These are phyloP conservation scores for Anarsia innoxiella DNA, from an alignment of 2,888 invertebrate genomes.

Conservation along the genomic window DNA sequence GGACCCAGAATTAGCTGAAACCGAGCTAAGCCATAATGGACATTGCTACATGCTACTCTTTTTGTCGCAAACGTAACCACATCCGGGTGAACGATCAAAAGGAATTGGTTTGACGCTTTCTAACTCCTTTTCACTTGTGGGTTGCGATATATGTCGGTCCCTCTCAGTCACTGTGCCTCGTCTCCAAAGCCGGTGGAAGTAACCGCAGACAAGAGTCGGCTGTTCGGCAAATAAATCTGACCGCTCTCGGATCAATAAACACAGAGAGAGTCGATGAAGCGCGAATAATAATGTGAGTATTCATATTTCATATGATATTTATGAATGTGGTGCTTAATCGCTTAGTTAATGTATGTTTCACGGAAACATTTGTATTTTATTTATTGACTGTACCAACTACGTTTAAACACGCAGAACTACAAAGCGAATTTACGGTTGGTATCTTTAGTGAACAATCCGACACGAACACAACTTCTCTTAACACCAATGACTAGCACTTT, in stretches of 20 bases:
- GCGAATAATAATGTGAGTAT: conserved; percentile 4
- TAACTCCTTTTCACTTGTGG: too few relatives aligned
- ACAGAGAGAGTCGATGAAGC: conserved; percentile 25
- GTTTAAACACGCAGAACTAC: too few relatives aligned
- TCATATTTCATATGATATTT: conserved; percentile 4
- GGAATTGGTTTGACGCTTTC: conserved; percentile 23
- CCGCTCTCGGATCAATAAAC: conserved; percentile 28
- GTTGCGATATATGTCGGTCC: too few relatives aligned
- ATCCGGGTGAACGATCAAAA: conserved; percentile 40
- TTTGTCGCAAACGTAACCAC: conserved; percentile 30
- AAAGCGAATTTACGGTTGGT: too few relatives aligned
- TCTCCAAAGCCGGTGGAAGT: conserved; percentile 32
- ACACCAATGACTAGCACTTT: conserved; percentile 47
- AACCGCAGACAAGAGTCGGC: conserved; percentile 33
- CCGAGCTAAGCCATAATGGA: too few relatives aligned
- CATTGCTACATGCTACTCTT: conserved; percentile 29
- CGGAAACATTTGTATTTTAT: too few relatives aligned
- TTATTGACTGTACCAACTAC: too few relatives aligned
- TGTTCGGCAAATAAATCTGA: conserved; percentile 36
- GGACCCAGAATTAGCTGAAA: neutral
- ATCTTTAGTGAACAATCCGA: neutral
- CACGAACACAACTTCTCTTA: conserved; percentile 17
- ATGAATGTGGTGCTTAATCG: conserved; percentile 2
- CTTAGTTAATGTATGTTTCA: too few relatives aligned
- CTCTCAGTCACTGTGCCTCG: too few relatives aligned